These are phyloP conservation scores for Chromoteleia sp. DNA, from an alignment of 2,888 invertebrate genomes.

Conservation along the genomic window DNA sequence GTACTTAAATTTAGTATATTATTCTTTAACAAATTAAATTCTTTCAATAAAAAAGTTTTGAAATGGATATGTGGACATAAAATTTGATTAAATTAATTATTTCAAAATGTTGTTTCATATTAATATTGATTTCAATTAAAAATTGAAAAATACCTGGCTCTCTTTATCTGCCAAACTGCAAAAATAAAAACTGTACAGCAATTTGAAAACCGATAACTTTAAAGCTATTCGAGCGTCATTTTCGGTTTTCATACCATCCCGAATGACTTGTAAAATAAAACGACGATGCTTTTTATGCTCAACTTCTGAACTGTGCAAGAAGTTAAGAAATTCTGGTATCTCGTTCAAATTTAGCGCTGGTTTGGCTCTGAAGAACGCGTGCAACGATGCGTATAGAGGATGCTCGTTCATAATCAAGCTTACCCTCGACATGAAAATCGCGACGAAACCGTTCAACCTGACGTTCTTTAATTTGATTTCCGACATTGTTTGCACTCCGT, in stretches of 20 bases:
- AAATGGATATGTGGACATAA: too few relatives aligned
- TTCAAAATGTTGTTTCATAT: conserved; percentile 19
- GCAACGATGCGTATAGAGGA: conserved; percentile 91
- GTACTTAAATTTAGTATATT: too few relatives aligned
- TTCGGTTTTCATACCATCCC: conserved; percentile 91
- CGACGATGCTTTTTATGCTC: conserved; percentile 88
- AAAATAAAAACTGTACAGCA: conserved; percentile 90
- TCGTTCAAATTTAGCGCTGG: conserved; percentile 90
- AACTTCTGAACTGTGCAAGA: conserved; percentile 92
- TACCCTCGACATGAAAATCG: conserved; percentile 90
- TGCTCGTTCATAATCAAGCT: conserved; percentile 90
- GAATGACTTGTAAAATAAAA: conserved; percentile 92
- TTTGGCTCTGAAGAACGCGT: conserved; percentile 91
- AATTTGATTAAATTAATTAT: conserved; percentile 12
- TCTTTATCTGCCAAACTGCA: conserved; percentile 88
- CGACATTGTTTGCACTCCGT: conserved; percentile 85
- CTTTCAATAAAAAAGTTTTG: too few relatives aligned
- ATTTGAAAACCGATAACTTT: conserved; percentile 91
- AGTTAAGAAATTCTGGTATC: conserved; percentile 94
- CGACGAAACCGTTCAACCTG: conserved; percentile 87
- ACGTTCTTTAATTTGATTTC: conserved; percentile 73
- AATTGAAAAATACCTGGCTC: conserved; percentile 86
- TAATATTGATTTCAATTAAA: background rate
- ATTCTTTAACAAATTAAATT: too few relatives aligned
- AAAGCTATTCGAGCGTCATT: conserved; percentile 91